A percentile compares a stretch with the other conserved stretches of the same genome.
Conservation (phyloP, 2,888 invertebrate species). For the Argyra leucocephala region DNA sequence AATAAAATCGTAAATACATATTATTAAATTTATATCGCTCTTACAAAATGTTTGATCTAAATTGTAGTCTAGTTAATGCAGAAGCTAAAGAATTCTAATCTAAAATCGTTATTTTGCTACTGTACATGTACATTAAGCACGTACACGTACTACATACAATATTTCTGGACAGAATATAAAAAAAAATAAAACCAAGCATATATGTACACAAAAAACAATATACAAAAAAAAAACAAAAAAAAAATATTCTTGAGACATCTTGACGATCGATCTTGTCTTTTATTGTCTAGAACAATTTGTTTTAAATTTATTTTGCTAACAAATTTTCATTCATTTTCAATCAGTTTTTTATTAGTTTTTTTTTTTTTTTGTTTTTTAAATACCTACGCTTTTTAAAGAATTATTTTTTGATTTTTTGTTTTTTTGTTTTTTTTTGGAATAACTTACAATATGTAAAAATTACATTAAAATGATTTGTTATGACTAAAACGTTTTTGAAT, state of each 20-base stretch:
- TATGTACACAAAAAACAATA: neutral
- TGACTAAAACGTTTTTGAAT: neutral
- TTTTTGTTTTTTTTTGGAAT: no score
- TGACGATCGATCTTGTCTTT: slow-evolving; percentile 4
- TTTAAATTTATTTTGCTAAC: neutral
- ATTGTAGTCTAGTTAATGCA: no score
- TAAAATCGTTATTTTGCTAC: neutral
- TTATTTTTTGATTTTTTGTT: neutral
- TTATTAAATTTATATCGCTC: no score
- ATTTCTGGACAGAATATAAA: neutral
- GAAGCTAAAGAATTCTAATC: neutral
- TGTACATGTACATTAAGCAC: neutral
- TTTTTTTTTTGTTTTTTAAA: neutral
- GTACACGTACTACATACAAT: no score
- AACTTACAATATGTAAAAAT: no score
- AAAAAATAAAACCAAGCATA: no score
- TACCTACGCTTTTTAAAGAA: neutral
- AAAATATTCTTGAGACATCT: slow-evolving; percentile 8
- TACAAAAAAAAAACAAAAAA: neutral
- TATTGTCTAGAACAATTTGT: neutral
- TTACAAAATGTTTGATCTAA: no score
- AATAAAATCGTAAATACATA: no score
- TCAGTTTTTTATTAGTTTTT: neutral
- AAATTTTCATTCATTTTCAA: neutral
- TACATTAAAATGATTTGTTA: neutral